Conservation (phyloP, 2,797 vertebrate species). For the Parauchenoglanis ngamensis region DNA sequence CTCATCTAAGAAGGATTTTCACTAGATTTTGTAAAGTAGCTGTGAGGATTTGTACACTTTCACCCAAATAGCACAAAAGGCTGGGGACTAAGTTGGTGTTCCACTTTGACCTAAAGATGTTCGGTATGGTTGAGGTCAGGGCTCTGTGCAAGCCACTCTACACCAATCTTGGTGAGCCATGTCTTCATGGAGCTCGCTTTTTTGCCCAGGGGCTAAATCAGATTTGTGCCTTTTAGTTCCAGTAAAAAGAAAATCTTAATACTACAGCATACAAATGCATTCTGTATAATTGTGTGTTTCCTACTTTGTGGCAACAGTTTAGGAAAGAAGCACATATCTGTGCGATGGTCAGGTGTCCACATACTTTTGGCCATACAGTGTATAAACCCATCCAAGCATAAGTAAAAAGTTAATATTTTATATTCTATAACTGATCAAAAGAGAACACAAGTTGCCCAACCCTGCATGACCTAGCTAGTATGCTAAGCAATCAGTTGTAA, state of each 20-base stretch:
- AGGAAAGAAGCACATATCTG: not conserved
- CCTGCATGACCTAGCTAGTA: not conserved
- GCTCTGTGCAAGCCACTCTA: not conserved
- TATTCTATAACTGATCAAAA: not conserved
- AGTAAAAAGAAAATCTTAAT: not conserved
- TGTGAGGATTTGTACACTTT: not conserved
- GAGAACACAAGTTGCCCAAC: not conserved
- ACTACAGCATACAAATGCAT: not conserved
- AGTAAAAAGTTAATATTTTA: not conserved
- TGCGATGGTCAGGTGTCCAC: not conserved
- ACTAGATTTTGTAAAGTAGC: not conserved
- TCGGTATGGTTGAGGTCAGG: not conserved
- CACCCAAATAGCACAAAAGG: not conserved
- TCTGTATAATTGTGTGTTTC: not conserved
- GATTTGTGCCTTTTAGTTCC: not conserved
- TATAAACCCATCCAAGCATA: not conserved
- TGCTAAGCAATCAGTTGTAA: not conserved
- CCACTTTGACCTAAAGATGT: not conserved
- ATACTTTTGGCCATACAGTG: not conserved
- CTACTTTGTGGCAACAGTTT: not conserved
- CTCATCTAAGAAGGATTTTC: not conserved
- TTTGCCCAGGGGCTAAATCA: not conserved
- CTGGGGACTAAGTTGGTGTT: not conserved
- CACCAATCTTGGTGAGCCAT: not conserved
- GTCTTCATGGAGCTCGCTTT: not conserved